These are phyloP conservation scores for Vombatus ursinus DNA, from an alignment of 2,113 vertebrate species.

Conservation along the genomic window DNA sequence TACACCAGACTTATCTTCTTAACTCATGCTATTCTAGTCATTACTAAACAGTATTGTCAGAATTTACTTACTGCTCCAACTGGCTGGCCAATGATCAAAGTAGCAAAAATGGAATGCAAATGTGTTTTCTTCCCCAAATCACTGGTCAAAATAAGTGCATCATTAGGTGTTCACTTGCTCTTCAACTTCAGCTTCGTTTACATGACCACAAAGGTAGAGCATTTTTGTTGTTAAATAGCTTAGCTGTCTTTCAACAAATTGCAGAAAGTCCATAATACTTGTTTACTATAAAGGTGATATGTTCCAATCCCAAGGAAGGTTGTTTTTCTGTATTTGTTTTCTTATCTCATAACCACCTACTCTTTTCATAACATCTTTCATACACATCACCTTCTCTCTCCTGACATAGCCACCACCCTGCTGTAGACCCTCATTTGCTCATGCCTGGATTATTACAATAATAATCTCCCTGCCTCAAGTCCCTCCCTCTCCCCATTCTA, in stretches of 20 bases:
- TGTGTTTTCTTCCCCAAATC: background rate
- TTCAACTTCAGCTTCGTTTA: slow-evolving; percentile 8
- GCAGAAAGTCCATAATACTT: background rate
- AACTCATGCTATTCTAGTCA: background rate
- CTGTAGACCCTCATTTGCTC: background rate
- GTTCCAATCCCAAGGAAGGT: background rate
- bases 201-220: background rate
- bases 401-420: background rate
- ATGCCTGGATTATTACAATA: background rate
- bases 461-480: background rate
- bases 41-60: background rate
- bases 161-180: background rate
- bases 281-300: background rate
- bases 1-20: background rate
- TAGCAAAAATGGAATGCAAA: background rate
- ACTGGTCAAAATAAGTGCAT: slow-evolving; percentile 6
- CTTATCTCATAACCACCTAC: slow-evolving; percentile 2
- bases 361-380: background rate
- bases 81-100: slow-evolving; percentile 15
- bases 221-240: slow-evolving; percentile 6
- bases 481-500: background rate
- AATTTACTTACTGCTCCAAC: background rate
- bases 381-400: background rate
- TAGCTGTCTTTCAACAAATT: slow-evolving; percentile 12
- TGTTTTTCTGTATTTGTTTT: background rate